Evolutionary conservation across 35 echinoderm and acorn worm genomes (phyloP).

Genomic region (Holothuria glaberrima): DNA sequence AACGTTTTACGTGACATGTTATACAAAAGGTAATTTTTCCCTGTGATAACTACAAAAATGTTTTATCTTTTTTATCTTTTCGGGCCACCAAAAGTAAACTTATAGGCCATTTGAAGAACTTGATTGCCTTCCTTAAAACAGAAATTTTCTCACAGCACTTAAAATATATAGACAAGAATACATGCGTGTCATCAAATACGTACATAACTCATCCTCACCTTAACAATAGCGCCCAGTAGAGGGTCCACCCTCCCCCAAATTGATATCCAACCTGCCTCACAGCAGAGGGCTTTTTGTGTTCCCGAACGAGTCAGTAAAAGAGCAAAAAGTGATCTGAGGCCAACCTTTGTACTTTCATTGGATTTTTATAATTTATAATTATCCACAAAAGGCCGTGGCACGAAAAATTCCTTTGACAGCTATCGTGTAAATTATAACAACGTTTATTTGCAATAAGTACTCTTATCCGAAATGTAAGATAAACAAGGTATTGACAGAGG

Average conservation of each 20-base stretch:
- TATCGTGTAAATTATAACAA: conserved; percentile 32
- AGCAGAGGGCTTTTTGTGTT: conserved; percentile 16
- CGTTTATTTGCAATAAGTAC: no score
- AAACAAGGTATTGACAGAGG: conserved; percentile 27
- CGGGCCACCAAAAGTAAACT: no score
- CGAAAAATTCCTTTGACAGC: background rate
- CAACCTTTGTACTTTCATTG: background rate
- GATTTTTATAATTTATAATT: background rate
- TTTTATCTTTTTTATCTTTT: no score
- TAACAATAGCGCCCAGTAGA: background rate
- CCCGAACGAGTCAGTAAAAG: background rate
- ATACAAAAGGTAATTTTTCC: no score
- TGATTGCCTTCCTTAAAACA: no score
- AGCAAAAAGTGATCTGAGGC: no score
- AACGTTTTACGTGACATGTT: no score
- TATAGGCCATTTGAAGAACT: no score
- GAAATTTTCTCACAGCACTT: no score
- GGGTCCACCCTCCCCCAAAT: background rate
- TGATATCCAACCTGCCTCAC: background rate
- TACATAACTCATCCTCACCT: background rate
- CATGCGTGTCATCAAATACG: no score
- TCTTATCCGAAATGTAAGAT: conserved; percentile 32
- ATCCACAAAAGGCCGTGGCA: background rate
- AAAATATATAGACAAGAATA: no score
- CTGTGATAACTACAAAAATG: no score